phyloP scores from a whole-genome alignment of 2,797 vertebrate genomes.

The Smutsia temminckii region DNA sequence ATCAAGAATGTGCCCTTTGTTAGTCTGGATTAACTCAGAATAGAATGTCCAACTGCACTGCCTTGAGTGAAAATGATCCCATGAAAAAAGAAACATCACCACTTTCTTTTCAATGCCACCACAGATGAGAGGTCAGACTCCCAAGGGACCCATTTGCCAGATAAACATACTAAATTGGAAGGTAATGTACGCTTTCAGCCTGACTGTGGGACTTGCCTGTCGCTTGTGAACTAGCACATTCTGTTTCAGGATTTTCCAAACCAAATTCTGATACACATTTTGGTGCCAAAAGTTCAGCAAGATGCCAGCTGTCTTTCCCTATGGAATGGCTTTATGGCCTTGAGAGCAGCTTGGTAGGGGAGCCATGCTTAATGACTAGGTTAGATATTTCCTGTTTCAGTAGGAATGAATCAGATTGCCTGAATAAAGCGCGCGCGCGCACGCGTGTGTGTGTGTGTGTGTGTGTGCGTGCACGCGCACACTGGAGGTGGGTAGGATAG shows the following conservation, averaged over 20 bases:
- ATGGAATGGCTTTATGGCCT: not conserved
- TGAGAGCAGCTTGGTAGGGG: not conserved
- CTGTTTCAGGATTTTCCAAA: not conserved
- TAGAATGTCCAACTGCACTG: slow-evolving; percentile 26
- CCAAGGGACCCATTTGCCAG: slow-evolving; percentile 2
- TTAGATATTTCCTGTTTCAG: slow-evolving; percentile 18
- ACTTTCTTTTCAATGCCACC: slow-evolving; percentile 51
- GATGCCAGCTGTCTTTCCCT: not conserved
- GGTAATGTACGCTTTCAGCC: not conserved
- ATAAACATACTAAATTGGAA: slow-evolving; percentile 12
- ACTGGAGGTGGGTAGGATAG: not conserved
- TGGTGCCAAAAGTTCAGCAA: not conserved
- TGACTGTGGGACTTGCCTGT: not conserved
- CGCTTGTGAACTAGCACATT: not conserved
- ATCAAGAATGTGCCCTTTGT: slow-evolving; percentile 64
- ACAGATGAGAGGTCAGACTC: not conserved
- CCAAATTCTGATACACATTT: not conserved
- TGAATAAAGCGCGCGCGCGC: not conserved
- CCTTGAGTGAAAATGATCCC: slow-evolving; percentile 48
- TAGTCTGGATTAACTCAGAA: slow-evolving; percentile 23
- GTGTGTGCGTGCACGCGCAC: too few relatives aligned
- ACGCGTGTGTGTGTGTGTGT: too few relatives aligned
- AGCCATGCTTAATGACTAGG: not conserved
- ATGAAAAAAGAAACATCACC: slow-evolving; percentile 45
- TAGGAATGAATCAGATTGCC: slow-evolving; percentile 1